A percentile compares a stretch with the other conserved stretches of the same genome.
Conservation (phyloP, 2,113 vertebrate genomes). For the Phalacrocorax aristotelis region DNA sequence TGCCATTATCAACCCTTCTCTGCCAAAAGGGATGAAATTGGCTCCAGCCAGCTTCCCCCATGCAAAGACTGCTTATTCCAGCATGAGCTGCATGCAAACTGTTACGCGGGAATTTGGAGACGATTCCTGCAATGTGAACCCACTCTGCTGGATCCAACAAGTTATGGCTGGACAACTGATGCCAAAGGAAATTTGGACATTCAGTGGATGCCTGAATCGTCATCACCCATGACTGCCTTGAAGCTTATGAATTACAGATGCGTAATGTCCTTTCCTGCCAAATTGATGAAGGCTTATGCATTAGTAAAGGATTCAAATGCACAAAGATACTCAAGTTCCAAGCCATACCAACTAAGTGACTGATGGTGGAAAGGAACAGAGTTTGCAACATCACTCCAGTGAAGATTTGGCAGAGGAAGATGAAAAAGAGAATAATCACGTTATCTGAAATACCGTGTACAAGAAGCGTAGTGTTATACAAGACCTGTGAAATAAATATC, state of each 20-base stretch:
- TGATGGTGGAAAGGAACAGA: not conserved
- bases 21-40: slow-evolving; percentile 58
- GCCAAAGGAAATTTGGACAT: slow-evolving; percentile 61
- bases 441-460: not conserved
- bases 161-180: slow-evolving; percentile 45
- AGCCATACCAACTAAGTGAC: not conserved
- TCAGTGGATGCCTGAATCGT: slow-evolving; percentile 52
- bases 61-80: slow-evolving; percentile 62
- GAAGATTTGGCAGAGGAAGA: not conserved
- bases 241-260: slow-evolving; percentile 59
- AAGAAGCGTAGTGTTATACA: not conserved
- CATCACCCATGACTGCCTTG: slow-evolving; percentile 34
- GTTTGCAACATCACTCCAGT: not conserved
- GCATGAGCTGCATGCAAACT: slow-evolving; percentile 51
- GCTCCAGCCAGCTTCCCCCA: slow-evolving; percentile 62
- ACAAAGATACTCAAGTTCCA: slow-evolving; percentile 21
- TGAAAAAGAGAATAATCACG: not conserved
- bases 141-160: slow-evolving; percentile 50
- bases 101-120: slow-evolving; percentile 56
- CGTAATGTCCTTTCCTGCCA: slow-evolving; percentile 40
- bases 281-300: not conserved
- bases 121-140: slow-evolving; percentile 44
- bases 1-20: slow-evolving; percentile 49
- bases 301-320: slow-evolving; percentile 31
- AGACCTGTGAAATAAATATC: not conserved